phyloP scores from a whole-genome alignment of 2,888 invertebrate species.

The Tetranychus truncatus region DNA sequence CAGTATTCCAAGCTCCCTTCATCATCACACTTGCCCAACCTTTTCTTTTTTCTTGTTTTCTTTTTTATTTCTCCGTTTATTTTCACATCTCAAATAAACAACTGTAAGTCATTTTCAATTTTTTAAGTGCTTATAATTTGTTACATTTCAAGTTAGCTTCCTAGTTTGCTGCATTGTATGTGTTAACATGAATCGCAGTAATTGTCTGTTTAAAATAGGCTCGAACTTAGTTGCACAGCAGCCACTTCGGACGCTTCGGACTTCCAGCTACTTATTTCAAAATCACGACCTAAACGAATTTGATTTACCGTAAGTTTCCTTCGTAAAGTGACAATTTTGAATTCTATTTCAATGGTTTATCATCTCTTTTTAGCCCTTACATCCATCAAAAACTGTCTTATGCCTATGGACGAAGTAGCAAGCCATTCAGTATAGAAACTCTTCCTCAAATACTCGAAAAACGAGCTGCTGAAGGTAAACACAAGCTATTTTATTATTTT shows the following conservation, averaged over 20 bases:
- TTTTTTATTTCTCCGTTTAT: background rate
- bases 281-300: background rate
- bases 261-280: background rate
- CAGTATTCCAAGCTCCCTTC: background rate
- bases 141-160: too few relatives aligned
- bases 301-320: background rate
- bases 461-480: constrained; percentile 3
- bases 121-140: too few relatives aligned
- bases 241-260: background rate
- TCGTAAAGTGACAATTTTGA: background rate
- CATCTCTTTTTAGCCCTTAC: background rate
- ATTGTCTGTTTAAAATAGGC: background rate
- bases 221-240: background rate
- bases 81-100: background rate
- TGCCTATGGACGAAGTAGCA: background rate
- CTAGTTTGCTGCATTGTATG: too few relatives aligned
- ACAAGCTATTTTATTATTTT: background rate
- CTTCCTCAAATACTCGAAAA: background rate
- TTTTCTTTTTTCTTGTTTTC: background rate
- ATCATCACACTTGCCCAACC: background rate
- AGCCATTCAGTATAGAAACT: background rate
- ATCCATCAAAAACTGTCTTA: background rate
- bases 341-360: too few relatives aligned
- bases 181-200: background rate
- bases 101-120: background rate